Evolutionary conservation across 2,888 invertebrate species (phyloP).

Genomic region (Scaptomyza flava): DNA sequence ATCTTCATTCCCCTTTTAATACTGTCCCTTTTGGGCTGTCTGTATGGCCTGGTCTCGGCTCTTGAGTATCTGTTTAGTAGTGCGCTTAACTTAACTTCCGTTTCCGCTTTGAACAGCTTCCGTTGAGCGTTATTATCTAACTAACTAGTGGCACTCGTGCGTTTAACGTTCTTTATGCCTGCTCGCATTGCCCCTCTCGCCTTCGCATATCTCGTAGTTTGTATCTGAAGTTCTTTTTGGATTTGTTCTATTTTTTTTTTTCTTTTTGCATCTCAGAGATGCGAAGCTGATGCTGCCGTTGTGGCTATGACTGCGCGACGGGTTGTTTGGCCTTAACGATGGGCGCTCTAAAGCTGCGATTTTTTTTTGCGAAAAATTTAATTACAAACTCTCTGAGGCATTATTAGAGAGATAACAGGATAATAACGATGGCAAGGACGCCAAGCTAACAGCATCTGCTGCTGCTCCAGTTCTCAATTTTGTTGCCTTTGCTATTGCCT

Average conservation of each 20-base stretch:
- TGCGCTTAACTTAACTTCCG: slow-evolving; percentile 80
- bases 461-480: slow-evolving; percentile 51
- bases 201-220: slow-evolving; percentile 34
- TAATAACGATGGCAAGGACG: slow-evolving; percentile 80
- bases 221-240: slow-evolving; percentile 38
- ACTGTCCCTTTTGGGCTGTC: background rate
- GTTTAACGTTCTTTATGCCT: slow-evolving; percentile 74
- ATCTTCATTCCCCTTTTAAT: background rate
- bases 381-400: slow-evolving; percentile 81
- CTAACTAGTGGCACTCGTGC: slow-evolving; percentile 80
- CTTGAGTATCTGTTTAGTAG: slow-evolving; percentile 77
- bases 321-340: slow-evolving; percentile 41
- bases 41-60: background rate
- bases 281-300: slow-evolving; percentile 36
- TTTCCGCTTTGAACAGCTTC: slow-evolving; percentile 77
- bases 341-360: slow-evolving; percentile 28
- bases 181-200: background rate
- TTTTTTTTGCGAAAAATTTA: slow-evolving; percentile 75
- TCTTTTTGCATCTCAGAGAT: slow-evolving; percentile 35
- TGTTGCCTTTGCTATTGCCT: slow-evolving; percentile 44
- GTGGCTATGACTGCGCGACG: slow-evolving; percentile 32
- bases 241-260: slow-evolving; percentile 9
- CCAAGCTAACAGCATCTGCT: slow-evolving; percentile 34
- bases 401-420: slow-evolving; percentile 81
- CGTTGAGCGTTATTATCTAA: slow-evolving; percentile 80